phyloP scores from a whole-genome alignment of 2,888 invertebrate species.

The Volucella inanis region DNA sequence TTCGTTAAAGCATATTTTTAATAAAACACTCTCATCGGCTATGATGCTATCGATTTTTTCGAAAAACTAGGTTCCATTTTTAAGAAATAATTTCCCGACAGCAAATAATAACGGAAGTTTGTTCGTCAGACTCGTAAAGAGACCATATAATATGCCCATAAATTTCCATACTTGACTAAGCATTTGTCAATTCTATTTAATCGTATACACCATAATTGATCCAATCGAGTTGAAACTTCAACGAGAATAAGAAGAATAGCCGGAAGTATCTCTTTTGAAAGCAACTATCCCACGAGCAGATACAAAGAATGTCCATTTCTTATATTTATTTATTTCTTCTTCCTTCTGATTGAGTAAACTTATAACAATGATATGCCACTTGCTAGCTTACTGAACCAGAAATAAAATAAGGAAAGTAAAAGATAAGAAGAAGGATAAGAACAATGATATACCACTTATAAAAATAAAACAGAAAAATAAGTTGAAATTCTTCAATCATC shows the following conservation, averaged over 20 bases:
- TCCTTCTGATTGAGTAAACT: slow-evolving; percentile 67
- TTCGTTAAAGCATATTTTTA: too few species aligned
- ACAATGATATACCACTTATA: slow-evolving; percentile 51
- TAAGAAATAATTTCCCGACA: too few species aligned
- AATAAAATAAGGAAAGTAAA: not conserved
- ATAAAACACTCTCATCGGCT: too few species aligned
- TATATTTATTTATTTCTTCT: slow-evolving; percentile 49
- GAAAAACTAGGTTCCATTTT: too few species aligned
- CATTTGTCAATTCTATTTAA: slow-evolving; percentile 38
- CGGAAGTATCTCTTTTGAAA: slow-evolving; percentile 42
- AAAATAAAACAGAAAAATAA: slow-evolving; percentile 35
- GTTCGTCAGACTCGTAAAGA: too few species aligned
- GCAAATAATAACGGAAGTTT: too few species aligned
- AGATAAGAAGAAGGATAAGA: not conserved
- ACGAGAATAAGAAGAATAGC: slow-evolving; percentile 13
- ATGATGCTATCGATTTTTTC: too few species aligned
- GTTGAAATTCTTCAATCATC: slow-evolving; percentile 55
- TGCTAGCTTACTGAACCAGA: slow-evolving; percentile 40
- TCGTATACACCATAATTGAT: slow-evolving; percentile 57
- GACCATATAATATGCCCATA: slow-evolving; percentile 21
- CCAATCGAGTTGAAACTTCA: slow-evolving; percentile 26
- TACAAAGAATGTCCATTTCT: slow-evolving; percentile 33
- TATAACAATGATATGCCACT: slow-evolving; percentile 54
- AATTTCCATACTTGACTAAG: slow-evolving; percentile 24
- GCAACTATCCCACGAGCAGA: slow-evolving; percentile 7